A percentile compares a stretch with the other conserved stretches of the same genome.
Evolutionary conservation across 2,888 invertebrate species (phyloP).

Genomic region (Gymnosoma rotundatum): DNA sequence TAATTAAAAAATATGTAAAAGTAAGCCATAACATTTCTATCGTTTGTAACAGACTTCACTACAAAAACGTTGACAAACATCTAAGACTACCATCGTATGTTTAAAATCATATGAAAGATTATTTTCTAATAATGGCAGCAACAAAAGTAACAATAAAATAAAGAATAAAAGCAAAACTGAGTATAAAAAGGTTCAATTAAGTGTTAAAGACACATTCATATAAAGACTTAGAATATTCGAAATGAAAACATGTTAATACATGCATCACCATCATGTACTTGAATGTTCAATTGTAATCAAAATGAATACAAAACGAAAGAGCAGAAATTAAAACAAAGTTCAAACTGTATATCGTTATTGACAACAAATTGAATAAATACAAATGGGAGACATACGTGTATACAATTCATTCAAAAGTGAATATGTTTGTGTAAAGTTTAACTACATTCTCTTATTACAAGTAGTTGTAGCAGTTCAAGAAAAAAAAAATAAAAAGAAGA

Average conservation of each 20-base stretch:
- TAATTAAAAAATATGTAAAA: no score
- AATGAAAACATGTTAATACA: constrained; percentile 35
- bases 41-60: no score
- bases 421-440: constrained; percentile 5
- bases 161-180: constrained; percentile 47
- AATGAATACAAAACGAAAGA: background rate
- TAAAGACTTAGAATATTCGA: constrained; percentile 43
- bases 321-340: constrained; percentile 35
- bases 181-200: constrained; percentile 72
- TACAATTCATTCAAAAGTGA: background rate
- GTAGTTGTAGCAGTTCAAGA: background rate
- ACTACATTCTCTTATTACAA: constrained; percentile 35
- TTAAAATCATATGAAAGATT: constrained; percentile 44
- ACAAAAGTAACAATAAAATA: constrained; percentile 6
- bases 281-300: background rate
- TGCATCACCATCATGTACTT: constrained; percentile 25
- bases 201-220: constrained; percentile 71
- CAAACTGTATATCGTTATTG: constrained; percentile 44
- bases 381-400: background rate
- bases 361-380: constrained; percentile 8
- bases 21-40: no score
- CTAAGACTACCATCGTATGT: background rate
- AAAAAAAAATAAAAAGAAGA: constrained; percentile 7
- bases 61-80: background rate
- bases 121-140: constrained; percentile 54